Percentiles rank a stretch among this genome's conserved stretches.
These are phyloP conservation scores for Myotis brandtii DNA, from an alignment of 2,113 vertebrate genomes.

Conservation along the genomic window DNA sequence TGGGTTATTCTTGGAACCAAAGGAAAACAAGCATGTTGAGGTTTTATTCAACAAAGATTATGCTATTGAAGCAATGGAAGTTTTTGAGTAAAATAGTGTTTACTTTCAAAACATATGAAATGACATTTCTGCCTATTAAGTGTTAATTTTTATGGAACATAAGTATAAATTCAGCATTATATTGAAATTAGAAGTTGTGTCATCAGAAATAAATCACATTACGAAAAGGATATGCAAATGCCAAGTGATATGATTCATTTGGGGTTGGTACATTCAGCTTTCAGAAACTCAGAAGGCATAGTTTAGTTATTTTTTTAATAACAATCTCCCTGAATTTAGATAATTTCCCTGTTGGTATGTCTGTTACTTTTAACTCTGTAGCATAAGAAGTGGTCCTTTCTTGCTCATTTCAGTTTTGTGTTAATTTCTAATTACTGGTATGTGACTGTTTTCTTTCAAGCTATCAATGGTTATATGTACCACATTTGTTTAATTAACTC, in stretches of 20 bases:
- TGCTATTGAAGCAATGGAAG: conserved; percentile 15
- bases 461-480: conserved; percentile 31
- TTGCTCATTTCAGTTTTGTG: conserved; percentile 58
- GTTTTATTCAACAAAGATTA: conserved; percentile 35
- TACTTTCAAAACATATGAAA: conserved; percentile 56
- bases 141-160: conserved; percentile 60
- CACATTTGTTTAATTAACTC: conserved; percentile 19
- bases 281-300: conserved; percentile 40
- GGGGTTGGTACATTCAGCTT: conserved; percentile 10
- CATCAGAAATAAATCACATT: conserved; percentile 58
- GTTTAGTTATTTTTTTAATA: conserved; percentile 15
- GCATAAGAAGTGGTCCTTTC: conserved; percentile 39
- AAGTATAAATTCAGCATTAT: conserved; percentile 19
- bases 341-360: conserved; percentile 23
- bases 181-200: conserved; percentile 40
- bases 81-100: conserved; percentile 52
- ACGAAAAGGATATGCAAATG: conserved; percentile 44
- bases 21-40: conserved; percentile 57
- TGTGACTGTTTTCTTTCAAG: conserved; percentile 27
- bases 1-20: conserved; percentile 68
- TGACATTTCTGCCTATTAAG: conserved; percentile 54
- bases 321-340: not conserved
- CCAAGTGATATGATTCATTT: conserved; percentile 39
- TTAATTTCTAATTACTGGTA: conserved; percentile 28
- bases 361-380: conserved; percentile 63